Evolutionary conservation across 2,113 vertebrate species (phyloP), one percentile per base, ranked within the genome.

Genomic region (Prinia subflava): DNA sequence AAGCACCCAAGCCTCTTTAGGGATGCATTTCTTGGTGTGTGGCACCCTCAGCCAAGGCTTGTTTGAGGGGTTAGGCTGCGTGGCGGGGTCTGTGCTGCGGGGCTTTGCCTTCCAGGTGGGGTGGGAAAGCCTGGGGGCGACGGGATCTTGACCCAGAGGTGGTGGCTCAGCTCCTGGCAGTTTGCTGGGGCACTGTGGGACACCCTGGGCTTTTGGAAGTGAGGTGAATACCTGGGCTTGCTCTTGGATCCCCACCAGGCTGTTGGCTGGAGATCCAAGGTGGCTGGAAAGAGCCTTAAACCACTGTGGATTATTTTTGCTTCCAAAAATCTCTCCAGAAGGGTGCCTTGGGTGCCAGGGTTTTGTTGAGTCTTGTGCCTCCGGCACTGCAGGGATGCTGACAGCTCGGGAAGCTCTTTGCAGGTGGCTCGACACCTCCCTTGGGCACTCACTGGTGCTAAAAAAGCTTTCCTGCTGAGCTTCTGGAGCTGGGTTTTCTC

Each of bases 31-130:
- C 33, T 85, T n/a, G 49, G 49, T 27, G n/a, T 31, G 46, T 9
- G 23, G 47, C n/a, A 35, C 18, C 69, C 69, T 55, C n/a, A 33
- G 52, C 11, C 30, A 14, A 42, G 76, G 53, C 25, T 60, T 27
- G 0, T n/a, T 5, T 1, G 5, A 4, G 49, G 42, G 12, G 0
- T 30, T 47, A 24, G 39, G 57, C 53, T 65, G 27, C 11, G 27
- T 5, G 1, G 33, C 18, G 49, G 27, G 35, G 5, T 55, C 39
- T 24, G 6, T 60, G n/a, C 46, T 1, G 1, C 1, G 6, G 10
- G 24, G 5, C 22, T 63, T 53, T 35, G 30, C 6, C 24, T 39
- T 75, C 55, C 37, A 52, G 1, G 15, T 37, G 39, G 46, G 30
- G 3, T 63, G 17, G 33, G 12, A 68, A n/a, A 59, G 23, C 27